Evolutionary conservation across 2,113 vertebrate genomes (phyloP), one percentile per base, ranked within the genome.

Genomic region (Neoarius graeffei): DNA sequence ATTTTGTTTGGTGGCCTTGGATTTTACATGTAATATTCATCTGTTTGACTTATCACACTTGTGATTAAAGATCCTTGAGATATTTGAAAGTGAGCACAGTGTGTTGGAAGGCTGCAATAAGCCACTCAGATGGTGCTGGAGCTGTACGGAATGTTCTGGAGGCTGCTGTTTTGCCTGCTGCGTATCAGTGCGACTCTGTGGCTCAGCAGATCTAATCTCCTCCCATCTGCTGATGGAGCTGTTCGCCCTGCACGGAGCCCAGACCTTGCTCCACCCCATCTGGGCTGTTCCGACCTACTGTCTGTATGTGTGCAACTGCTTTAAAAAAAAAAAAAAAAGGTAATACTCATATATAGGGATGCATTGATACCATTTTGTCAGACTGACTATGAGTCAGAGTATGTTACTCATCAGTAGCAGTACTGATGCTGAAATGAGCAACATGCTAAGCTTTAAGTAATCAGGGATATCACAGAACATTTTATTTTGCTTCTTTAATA

Each of bases 161-260:
- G 27, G 86, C 81, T 84, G 64, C 62, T 86, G 86, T 88, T 82
- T 88, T 52, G 59, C 66, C 73, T 86, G 88, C 87, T 74, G 83
- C 86, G 90, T 87, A 60, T 92, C 91, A 89, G 62, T 69, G 66
- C 81, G 73, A 83, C 89, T 91, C 92, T 93, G 71, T 59, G 84
- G 84, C 81, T 84, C 35, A 85, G 59, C 85, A 60, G 87, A 84
- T 88, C 90, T 92, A 93, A 93, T 94, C 92, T 94, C 93, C 92
- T 90, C 90, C 93, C 94, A 94, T 95, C 94, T 95, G 94, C 93
- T 92, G 89, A 88, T 93, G 92, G 94, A 95, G 91, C 91, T 92
- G 76, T 90, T 92, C 91, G 93, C 91, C 92, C 91, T n/a, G 92
- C 90, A 88, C 90, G 85, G 93, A 91, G 92, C 91, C 91, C 90